Percentiles rank a stretch among this genome's conserved stretches.
Evolutionary conservation across 2,888 invertebrate genomes (phyloP).

Genomic region (Automeris io): DNA sequence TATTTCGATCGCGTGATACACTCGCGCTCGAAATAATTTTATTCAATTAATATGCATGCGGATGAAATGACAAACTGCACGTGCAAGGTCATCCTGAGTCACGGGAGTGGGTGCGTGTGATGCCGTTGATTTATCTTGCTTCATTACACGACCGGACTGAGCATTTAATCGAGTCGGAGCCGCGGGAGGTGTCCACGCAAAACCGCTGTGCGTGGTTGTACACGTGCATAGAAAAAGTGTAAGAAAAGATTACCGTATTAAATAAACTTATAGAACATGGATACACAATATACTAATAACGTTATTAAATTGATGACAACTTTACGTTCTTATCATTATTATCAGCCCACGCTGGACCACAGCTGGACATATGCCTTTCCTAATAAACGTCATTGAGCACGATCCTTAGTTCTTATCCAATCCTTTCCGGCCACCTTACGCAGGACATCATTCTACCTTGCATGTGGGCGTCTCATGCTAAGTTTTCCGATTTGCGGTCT

Average conservation of each 20-base stretch:
- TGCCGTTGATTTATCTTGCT: constrained; percentile 61
- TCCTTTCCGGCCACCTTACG: too few relatives aligned
- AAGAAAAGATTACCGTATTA: neutral
- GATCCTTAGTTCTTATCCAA: too few relatives aligned
- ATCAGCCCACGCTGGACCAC: too few relatives aligned
- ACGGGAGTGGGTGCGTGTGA: constrained; percentile 51
- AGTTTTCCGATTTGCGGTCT: too few relatives aligned
- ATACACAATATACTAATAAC: too few relatives aligned
- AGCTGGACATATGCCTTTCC: too few relatives aligned
- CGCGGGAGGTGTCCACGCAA: constrained; percentile 42
- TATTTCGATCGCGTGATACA: constrained; percentile 10
- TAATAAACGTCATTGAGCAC: too few relatives aligned
- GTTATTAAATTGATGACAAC: too few relatives aligned
- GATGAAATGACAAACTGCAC: constrained; percentile 25
- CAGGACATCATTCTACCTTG: too few relatives aligned
- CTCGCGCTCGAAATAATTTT: constrained; percentile 23
- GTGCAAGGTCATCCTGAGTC: constrained; percentile 36
- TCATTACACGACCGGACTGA: constrained; percentile 58
- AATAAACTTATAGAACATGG: too few relatives aligned
- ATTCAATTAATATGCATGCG: constrained; percentile 25
- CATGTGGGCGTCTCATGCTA: too few relatives aligned
- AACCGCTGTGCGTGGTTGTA: constrained; percentile 37
- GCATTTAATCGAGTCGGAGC: constrained; percentile 46
- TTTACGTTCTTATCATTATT: too few relatives aligned
- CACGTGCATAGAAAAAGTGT: constrained; percentile 22